These are phyloP conservation scores for Leuciscus idus DNA, from an alignment of 2,113 vertebrate species.

Conservation along the genomic window DNA sequence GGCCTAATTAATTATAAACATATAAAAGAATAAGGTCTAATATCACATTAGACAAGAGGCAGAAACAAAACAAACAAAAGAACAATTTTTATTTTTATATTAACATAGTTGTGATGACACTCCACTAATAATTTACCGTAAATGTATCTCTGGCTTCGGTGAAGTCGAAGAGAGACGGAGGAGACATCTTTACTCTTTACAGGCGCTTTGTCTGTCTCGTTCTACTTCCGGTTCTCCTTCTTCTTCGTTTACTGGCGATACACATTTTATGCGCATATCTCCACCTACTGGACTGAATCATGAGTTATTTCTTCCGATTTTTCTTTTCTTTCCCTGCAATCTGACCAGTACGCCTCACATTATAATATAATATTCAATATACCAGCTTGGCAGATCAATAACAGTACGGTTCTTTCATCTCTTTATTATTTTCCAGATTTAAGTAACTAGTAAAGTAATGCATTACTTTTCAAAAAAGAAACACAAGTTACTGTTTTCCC, in stretches of 20 bases:
- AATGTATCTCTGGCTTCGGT: constrained; percentile 77
- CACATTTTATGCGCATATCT: neutral
- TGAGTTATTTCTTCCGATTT: neutral
- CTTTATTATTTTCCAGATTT: neutral
- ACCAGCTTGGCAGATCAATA: neutral
- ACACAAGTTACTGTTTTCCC: too few relatives aligned
- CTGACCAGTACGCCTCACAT: neutral
- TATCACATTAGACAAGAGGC: neutral
- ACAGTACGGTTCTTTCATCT: neutral
- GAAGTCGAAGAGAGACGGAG: constrained; percentile 73
- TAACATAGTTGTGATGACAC: too few relatives aligned
- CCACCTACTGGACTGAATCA: constrained; percentile 3
- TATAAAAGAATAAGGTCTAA: neutral
- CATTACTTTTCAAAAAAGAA: too few relatives aligned
- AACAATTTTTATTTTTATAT: neutral
- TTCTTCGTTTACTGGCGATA: neutral
- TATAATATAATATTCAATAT: neutral
- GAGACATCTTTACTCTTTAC: constrained; percentile 74
- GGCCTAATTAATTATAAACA: neutral
- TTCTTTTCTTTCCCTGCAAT: neutral
- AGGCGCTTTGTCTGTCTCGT: constrained; percentile 24
- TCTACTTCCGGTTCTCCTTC: constrained; percentile 48
- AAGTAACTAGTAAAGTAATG: too few relatives aligned
- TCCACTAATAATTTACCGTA: constrained; percentile 62
- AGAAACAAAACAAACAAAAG: neutral